Percentiles rank a stretch among this genome's conserved stretches.
Conservation (phyloP, 2,797 vertebrate species). For the Melanitta fusca region DNA sequence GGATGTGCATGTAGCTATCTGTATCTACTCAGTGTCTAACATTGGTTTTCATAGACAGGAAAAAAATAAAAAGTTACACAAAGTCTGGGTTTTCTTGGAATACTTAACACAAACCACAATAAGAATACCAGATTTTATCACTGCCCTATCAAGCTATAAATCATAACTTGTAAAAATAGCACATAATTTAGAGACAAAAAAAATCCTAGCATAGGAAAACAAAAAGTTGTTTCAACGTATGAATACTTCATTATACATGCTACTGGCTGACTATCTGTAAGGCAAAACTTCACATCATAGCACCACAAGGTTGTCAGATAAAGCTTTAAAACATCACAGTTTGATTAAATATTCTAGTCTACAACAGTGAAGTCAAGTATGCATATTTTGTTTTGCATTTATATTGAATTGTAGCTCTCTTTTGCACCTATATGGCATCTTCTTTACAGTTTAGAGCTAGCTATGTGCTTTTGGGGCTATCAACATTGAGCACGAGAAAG, state of each 20-base stretch:
- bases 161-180: constrained; percentile 31
- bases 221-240: constrained; percentile 54
- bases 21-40: not conserved
- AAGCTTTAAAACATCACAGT: not conserved
- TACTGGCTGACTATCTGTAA: not conserved
- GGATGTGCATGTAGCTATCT: not conserved
- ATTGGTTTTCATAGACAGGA: not conserved
- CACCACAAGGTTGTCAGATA: not conserved
- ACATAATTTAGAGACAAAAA: constrained; percentile 57
- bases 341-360: not conserved
- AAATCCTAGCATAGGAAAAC: constrained; percentile 30
- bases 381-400: not conserved
- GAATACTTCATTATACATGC: not conserved
- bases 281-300: not conserved
- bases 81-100: not conserved
- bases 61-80: not conserved
- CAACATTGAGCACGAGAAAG: not conserved
- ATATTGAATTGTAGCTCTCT: not conserved
- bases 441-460: not conserved
- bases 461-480: not conserved
- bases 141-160: constrained; percentile 45
- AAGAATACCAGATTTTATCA: constrained; percentile 25
- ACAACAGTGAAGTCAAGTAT: not conserved
- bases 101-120: not conserved
- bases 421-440: not conserved